Evolutionary conservation across 2,797 vertebrate genomes (phyloP), one percentile per base, ranked within the genome.

Genomic region (Luscinia megarhynchos): DNA sequence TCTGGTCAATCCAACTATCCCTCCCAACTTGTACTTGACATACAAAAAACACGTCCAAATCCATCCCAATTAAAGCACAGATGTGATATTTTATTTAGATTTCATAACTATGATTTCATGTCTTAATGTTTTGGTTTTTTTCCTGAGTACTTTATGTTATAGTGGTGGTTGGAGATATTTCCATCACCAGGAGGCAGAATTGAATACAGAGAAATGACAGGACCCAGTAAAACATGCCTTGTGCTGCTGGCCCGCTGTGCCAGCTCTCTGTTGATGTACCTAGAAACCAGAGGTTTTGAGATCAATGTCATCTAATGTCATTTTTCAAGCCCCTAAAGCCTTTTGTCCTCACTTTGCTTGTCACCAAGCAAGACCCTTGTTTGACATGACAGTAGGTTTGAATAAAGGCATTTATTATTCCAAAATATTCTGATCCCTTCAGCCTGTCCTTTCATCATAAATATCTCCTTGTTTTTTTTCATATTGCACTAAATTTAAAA

Each of bases 261-360:
- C 84, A 82, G 68, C 15, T 73, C 73, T 55, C 72, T 83, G 64
- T 64, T 82, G 89, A 77, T 64, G 45, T 41, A 90, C 86, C 86
- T 79, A 76, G 72, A 94, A 93, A 89, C 21, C 75, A 84, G 70
- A 73, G 41, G 2, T 43, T 95, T 58, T 64, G 58, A 89, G 73
- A 81, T 69, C 32, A 89, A 89, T 87, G 84, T 87, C 81, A 89
- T 73, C 58, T 91, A 80, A 87, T 62, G 73, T 17, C 84, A 55
- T 81, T 87, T 91, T 95, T 89, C 62, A 78, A 94, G 72, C 61
- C 89, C 89, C 89, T 90, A 34, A 95, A 96, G 73, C 90, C 58
- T 93, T 78, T 64, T 93, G 87, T 95, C 76, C 73, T 89, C 79
- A 69, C 67, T 64, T 43, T 72, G 36, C 79, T 91, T 87, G 84